Evolutionary conservation across 2,797 vertebrate genomes (phyloP).

Genomic region (Hylomyscus alleni): DNA sequence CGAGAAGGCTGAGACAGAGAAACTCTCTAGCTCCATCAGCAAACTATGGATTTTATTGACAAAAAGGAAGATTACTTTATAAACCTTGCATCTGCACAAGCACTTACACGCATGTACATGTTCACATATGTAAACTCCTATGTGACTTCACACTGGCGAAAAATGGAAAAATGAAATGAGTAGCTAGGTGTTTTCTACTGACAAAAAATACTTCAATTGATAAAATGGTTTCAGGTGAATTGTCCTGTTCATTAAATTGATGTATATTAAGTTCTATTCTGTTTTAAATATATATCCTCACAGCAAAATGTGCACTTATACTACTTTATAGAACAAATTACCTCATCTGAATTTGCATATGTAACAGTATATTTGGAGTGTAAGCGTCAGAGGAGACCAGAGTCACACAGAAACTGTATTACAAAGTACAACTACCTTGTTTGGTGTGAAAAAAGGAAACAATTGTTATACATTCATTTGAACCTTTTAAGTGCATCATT

Average conservation of each 20-base stretch:
- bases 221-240: background rate
- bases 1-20: background rate
- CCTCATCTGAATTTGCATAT: background rate
- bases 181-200: background rate
- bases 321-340: conserved; percentile 31
- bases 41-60: background rate
- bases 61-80: background rate
- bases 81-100: background rate
- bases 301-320: background rate
- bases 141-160: background rate
- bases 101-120: too few relatives aligned
- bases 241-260: background rate
- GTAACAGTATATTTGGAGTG: conserved; percentile 5
- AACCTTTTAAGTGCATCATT: background rate
- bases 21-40: background rate
- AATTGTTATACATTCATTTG: background rate
- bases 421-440: background rate
- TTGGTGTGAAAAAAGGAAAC: background rate
- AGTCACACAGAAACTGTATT: background rate
- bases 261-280: background rate
- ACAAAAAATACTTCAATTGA: background rate
- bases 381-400: background rate
- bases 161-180: background rate
- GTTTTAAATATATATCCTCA: background rate
- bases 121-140: background rate